Evolutionary conservation across 2,888 invertebrate genomes (phyloP).

Genomic region (Apomyelois bistriatella): DNA sequence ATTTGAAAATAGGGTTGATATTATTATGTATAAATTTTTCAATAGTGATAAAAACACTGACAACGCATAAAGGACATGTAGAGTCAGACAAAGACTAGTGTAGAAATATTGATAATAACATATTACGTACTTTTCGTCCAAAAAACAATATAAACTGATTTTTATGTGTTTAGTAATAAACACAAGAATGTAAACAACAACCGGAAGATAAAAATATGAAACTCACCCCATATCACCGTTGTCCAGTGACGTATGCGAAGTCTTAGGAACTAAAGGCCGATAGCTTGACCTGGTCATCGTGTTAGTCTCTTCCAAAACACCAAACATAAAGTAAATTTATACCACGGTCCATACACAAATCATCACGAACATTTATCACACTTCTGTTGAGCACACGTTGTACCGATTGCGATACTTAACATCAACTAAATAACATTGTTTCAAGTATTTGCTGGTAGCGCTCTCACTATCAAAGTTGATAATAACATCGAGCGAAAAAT

Average conservation of each 20-base stretch:
- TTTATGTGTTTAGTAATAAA: no score
- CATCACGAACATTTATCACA: constrained; percentile 21
- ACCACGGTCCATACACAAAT: constrained; percentile 15
- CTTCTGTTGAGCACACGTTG: constrained; percentile 39
- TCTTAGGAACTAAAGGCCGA: constrained; percentile 64
- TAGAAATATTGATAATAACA: no score
- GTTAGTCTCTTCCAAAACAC: constrained; percentile 25
- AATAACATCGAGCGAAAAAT: not conserved
- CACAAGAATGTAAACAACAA: not conserved
- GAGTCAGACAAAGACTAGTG: no score
- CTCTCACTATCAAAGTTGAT: not conserved
- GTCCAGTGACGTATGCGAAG: constrained; percentile 63
- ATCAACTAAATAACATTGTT: constrained; percentile 50
- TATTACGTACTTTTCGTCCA: no score
- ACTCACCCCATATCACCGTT: constrained; percentile 64
- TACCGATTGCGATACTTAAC: constrained; percentile 43
- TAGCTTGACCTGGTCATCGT: constrained; percentile 72
- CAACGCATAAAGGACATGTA: no score
- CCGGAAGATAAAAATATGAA: not conserved
- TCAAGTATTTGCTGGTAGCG: constrained; percentile 21
- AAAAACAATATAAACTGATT: no score
- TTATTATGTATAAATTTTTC: no score
- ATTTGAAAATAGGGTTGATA: no score
- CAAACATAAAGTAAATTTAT: constrained; percentile 23
- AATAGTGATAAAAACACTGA: no score